A percentile compares a stretch with the other conserved stretches of the same genome.
These are phyloP conservation scores for Gnathonemus longibarbis DNA, from an alignment of 2,113 vertebrate species.

Conservation along the genomic window DNA sequence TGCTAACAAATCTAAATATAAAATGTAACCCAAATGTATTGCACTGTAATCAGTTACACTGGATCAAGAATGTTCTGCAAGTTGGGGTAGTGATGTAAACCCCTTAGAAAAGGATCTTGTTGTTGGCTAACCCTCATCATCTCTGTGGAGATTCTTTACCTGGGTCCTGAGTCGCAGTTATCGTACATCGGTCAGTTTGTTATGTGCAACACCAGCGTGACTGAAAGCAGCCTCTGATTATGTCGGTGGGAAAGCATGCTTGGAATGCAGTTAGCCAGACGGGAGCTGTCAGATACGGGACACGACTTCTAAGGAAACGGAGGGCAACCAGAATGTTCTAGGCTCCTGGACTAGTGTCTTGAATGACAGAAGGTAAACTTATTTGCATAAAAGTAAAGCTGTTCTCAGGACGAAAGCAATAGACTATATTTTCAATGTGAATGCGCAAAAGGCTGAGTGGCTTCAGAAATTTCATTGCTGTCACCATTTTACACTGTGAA, in stretches of 20 bases:
- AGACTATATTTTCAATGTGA: not conserved
- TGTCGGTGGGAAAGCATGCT: constrained; percentile 23
- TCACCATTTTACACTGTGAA: not conserved
- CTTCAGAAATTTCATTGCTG: not conserved
- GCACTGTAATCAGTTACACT: not conserved
- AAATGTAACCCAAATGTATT: not conserved
- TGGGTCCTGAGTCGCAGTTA: not conserved
- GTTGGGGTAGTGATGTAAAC: not conserved
- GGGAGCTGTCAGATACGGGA: not conserved
- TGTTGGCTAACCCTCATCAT: not conserved
- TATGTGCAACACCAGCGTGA: not conserved
- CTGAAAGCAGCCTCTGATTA: constrained; percentile 20
- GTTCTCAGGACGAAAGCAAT: not conserved
- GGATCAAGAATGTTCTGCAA: not conserved
- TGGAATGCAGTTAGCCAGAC: constrained; percentile 26
- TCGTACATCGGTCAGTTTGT: constrained; percentile 2
- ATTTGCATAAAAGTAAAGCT: not conserved
- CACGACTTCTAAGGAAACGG: not conserved
- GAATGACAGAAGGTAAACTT: not conserved
- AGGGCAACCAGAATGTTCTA: not conserved
- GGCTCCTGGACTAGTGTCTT: not conserved
- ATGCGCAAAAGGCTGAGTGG: not conserved
- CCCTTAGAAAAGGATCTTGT: not conserved
- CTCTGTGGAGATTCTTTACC: not conserved
- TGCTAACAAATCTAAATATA: not conserved